Percentiles rank a stretch among this genome's conserved stretches.
Conservation (phyloP, 2,113 vertebrate genomes). For the Lutjanus erythropterus region DNA sequence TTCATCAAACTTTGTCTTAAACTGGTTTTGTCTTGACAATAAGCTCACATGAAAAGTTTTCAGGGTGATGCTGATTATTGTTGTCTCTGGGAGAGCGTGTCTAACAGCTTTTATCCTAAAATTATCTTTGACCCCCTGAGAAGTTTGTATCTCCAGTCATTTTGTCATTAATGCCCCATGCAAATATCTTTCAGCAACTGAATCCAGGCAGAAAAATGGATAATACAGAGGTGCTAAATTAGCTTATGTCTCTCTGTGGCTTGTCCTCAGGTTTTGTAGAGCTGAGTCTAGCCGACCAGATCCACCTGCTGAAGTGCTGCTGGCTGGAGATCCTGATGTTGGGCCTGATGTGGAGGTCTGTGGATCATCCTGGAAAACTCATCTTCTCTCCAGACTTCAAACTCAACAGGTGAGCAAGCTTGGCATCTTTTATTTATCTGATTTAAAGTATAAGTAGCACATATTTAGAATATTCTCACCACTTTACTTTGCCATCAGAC, state of each 20-base stretch:
- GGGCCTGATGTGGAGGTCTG: slow-evolving; percentile 98
- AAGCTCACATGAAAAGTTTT: too few relatives aligned
- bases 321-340: slow-evolving; percentile 98
- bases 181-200: background rate
- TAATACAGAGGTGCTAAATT: too few relatives aligned
- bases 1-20: too few relatives aligned
- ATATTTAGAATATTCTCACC: too few relatives aligned
- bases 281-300: slow-evolving; percentile 93
- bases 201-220: background rate
- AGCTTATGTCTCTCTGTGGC: background rate
- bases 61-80: too few relatives aligned
- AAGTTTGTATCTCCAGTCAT: background rate
- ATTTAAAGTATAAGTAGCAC: too few relatives aligned
- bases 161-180: too few relatives aligned
- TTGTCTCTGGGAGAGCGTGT: background rate
- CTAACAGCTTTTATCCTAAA: background rate
- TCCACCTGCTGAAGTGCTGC: slow-evolving; percentile 95
- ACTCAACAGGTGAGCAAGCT: slow-evolving; percentile 89
- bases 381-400: slow-evolving; percentile 97
- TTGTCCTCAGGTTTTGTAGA: slow-evolving; percentile 90
- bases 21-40: too few relatives aligned
- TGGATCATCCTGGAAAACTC: slow-evolving; percentile 95
- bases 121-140: too few relatives aligned
- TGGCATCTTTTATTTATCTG: background rate
- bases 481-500: too few relatives aligned